phyloP scores from a whole-genome alignment of 2,113 vertebrate genomes.

The Chionomys nivalis region DNA sequence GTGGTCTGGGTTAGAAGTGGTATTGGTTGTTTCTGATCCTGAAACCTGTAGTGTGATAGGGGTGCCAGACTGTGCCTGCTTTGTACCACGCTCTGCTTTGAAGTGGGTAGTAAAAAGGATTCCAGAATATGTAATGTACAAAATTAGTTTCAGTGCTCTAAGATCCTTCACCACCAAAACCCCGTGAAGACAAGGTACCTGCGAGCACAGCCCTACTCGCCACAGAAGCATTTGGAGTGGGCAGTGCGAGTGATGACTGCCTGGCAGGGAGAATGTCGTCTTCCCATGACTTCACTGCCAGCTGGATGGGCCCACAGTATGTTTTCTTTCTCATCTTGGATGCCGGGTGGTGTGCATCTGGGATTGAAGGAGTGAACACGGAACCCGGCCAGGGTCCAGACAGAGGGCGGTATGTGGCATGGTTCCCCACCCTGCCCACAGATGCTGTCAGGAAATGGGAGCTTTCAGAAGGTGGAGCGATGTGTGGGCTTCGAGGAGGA shows the following conservation, averaged over 20 bases:
- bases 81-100: neutral
- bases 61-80: slow-evolving; percentile 13
- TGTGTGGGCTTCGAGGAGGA: neutral
- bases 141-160: neutral
- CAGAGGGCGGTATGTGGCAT: neutral
- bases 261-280: neutral
- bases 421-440: neutral
- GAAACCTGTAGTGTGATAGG: slow-evolving; percentile 59
- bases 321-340: neutral
- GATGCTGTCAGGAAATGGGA: neutral
- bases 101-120: slow-evolving; percentile 51
- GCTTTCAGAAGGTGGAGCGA: neutral
- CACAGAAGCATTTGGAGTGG: slow-evolving; percentile 45
- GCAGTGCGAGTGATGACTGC: neutral
- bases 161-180: slow-evolving; percentile 1
- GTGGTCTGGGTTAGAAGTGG: slow-evolving; percentile 68
- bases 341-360: neutral
- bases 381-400: neutral
- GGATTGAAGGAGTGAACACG: neutral
- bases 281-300: neutral
- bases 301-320: neutral
- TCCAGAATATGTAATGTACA: neutral
- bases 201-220: neutral
- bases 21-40: slow-evolving; percentile 36
- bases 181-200: slow-evolving; percentile 37